Evolutionary conservation across 2,797 vertebrate genomes (phyloP).

Genomic region (Myotis findleyi): DNA sequence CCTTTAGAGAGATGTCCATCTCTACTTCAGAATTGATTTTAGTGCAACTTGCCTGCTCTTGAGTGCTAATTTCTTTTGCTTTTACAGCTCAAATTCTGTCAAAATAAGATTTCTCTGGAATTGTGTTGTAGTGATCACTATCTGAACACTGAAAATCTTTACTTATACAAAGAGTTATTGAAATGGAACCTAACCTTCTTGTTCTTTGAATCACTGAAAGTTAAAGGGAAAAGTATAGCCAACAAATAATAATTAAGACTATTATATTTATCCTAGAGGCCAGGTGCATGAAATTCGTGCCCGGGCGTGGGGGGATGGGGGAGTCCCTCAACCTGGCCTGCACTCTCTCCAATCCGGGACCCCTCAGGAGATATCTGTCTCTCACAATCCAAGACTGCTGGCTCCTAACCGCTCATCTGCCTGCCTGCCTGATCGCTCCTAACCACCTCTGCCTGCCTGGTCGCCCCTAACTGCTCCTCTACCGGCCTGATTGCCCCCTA

Average conservation of each 20-base stretch:
- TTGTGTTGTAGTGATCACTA: neutral
- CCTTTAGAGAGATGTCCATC: neutral
- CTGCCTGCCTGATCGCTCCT: too few species aligned
- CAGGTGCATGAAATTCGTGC: too few species aligned
- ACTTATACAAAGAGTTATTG: neutral
- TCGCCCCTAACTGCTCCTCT: too few species aligned
- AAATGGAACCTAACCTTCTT: neutral
- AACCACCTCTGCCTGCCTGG: too few species aligned
- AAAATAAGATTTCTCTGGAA: neutral
- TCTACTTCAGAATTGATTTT: neutral
- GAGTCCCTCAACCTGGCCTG: too few species aligned
- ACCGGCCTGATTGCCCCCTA: too few species aligned
- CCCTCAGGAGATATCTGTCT: too few species aligned
- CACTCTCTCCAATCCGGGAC: too few species aligned
- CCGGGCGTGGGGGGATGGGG: too few species aligned
- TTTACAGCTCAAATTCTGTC: neutral
- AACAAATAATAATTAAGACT: constrained; percentile 10
- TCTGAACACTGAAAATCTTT: neutral
- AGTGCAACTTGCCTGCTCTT: neutral
- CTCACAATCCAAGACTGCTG: too few species aligned
- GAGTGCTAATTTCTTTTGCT: neutral
- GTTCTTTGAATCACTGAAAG: neutral
- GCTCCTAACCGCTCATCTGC: too few species aligned
- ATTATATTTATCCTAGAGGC: neutral
- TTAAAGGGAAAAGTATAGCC: neutral